Base-by-base conservation (phyloP, 2,888 invertebrate species). In the Nemurella pictetii region DNA sequence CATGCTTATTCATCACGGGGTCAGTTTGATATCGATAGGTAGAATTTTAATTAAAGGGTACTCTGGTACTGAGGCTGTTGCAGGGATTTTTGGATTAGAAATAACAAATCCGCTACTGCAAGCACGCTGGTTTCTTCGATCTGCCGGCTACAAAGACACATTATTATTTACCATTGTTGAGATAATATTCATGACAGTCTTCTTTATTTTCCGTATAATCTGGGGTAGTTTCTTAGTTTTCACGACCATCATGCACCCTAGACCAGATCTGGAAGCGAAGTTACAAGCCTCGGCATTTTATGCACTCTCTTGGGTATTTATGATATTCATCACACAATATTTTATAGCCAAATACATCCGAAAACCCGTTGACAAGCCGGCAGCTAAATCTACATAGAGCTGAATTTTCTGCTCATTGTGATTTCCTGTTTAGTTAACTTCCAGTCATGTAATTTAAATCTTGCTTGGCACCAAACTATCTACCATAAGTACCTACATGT, bases 91-190 rank as follows among this genome's bases (percentile, higher is more conserved):
- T 0, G 89, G 92, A 82, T 89, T 94, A 90, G 94, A 94, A 89
- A 87, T 93, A 35, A 93, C 94, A 0, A 94, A 94, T 89, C 94
- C 94, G 12, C 89, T 93, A 77, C 90, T 94, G 29, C 94, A 94
- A 90, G 89, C 90, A 29, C 90, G 94, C 89, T 94, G 94, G 94
- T 93, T 94, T 88, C 89, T 94, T 80, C 90, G 92, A 87, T 89
- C 90, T 27, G 89, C 89, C 85, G 93, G 93, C 55, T 90, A 91
- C 87, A 91, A 91, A 26, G 89, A 91, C 83, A 91, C 92, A 3
- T 84, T 87, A 0, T 35, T 92, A 72, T 93, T 90, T 88, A 88
- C 89, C 5, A 75, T 90, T 12, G 90, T 93, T 7, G 94, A 94
- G 89, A 87, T 91, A 30, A 84, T 89, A 4, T 94, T 93, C 87